Base-by-base conservation (phyloP, 2,797 vertebrate species). In the Sparus aurata region DNA sequence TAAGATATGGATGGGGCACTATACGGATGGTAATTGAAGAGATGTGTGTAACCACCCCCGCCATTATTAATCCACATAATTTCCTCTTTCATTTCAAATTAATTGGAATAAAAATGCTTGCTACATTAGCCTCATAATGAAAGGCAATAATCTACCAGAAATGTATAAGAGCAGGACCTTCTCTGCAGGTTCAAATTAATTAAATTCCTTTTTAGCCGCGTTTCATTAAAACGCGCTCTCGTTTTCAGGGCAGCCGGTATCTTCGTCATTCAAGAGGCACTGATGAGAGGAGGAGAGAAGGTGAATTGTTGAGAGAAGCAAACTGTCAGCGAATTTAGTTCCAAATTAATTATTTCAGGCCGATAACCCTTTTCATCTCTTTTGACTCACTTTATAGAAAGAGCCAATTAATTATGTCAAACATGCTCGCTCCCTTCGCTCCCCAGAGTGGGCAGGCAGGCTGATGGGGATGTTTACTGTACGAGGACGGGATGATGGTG, bases 401-500 rank as follows among this genome's bases (percentile, higher is more conserved):
- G 85, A 97, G 96, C 96, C 97, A 97, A 97, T 98, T 97, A 97
- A 97, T 97, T 96, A 97, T 97, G 97, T 97, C 96, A 97, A 97
- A 97, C 96, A 96, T 96, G 96, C 94, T 97, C 84, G 81, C 68
- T 89, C 80, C 60, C 75, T 95, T 96, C 92, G 94, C 95, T 96
- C 95, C 82, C 72, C 95, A 94, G 96, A 95, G 92, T 89, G 66
- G 94, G 90, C 93, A 69, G 84, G 79, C 92, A 86, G 93, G 93
- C 94, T 96, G 96, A 97, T 96, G 96, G 96, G 96, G 94, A 95
- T 97, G 97, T 97, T 97, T 97, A 96, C 96, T 93, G 95, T 91
- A 90, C 92, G 94, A 77, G 89, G 75, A 91, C 3, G 58, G 67
- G 75, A 74, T 92, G 89, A 85, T 91, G 94, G 92, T 90, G 90